Conservation (phyloP, 2,797 vertebrate genomes). For the Urosaurus nigricauda region DNA sequence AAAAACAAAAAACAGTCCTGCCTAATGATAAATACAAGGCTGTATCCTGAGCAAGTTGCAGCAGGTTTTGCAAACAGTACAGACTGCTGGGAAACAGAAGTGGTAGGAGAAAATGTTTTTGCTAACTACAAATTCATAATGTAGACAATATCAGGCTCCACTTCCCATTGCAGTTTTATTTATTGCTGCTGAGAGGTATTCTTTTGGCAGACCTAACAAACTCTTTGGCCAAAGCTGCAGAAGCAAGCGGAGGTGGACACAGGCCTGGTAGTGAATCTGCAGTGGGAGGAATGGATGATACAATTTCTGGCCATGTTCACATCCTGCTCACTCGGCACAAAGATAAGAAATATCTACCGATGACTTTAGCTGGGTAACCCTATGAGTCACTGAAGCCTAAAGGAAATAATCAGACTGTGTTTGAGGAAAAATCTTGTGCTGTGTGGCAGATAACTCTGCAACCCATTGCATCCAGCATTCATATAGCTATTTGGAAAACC, state of each 20-base stretch:
- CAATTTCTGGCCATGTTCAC: conserved; percentile 24
- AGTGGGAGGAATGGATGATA: conserved; percentile 4
- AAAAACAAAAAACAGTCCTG: no score
- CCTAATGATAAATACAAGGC: conserved; percentile 19
- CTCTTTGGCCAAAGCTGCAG: conserved; percentile 15
- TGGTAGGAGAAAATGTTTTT: neutral
- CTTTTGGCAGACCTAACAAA: conserved; percentile 35
- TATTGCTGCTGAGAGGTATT: conserved; percentile 41
- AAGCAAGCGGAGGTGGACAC: neutral
- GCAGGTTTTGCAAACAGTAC: conserved; percentile 15
- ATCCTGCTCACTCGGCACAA: conserved; percentile 11
- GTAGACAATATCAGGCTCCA: conserved; percentile 29
- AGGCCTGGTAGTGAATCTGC: conserved; percentile 18
- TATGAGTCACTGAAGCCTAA: conserved; percentile 6
- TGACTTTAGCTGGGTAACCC: conserved; percentile 19
- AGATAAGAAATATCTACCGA: conserved; percentile 3
- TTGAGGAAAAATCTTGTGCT: neutral
- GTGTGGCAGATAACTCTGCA: neutral
- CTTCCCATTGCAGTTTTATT: conserved; percentile 39
- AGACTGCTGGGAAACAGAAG: conserved; percentile 30
- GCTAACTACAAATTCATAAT: conserved; percentile 36
- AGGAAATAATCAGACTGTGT: neutral
- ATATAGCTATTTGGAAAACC: neutral
- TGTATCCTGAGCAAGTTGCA: neutral
- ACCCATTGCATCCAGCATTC: neutral